Evolutionary conservation across 2,888 invertebrate species (phyloP).

Genomic region (Schizotus pectinicornis): DNA sequence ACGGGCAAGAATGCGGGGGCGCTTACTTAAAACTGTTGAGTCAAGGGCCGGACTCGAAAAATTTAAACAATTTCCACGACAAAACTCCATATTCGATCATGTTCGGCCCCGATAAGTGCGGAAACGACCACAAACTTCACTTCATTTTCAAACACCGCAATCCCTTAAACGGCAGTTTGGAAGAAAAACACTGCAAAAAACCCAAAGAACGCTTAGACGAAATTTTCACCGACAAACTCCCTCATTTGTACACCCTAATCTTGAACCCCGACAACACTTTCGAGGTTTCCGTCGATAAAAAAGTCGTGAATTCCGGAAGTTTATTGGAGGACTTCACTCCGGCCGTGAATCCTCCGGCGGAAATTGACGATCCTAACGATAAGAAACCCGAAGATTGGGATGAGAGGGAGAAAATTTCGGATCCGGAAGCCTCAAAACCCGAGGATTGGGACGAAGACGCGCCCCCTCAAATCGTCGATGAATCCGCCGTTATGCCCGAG

Average conservation of each 20-base stretch:
- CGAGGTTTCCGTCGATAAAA: slow-evolving; percentile 82
- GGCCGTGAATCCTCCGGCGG: slow-evolving; percentile 91
- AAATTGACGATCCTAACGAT: slow-evolving; percentile 91
- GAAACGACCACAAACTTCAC: slow-evolving; percentile 91
- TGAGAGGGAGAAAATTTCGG: slow-evolving; percentile 67
- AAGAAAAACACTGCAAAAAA: slow-evolving; percentile 97
- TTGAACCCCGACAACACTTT: slow-evolving; percentile 81
- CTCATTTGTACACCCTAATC: slow-evolving; percentile 84
- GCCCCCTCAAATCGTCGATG: slow-evolving; percentile 88
- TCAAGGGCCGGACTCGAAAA: slow-evolving; percentile 65
- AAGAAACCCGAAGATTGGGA: slow-evolving; percentile 94
- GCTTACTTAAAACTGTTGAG: slow-evolving; percentile 95
- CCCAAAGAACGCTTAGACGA: slow-evolving; percentile 85
- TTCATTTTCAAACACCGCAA: slow-evolving; percentile 95
- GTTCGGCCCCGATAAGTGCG: slow-evolving; percentile 99
- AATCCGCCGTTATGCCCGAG: slow-evolving; percentile 81
- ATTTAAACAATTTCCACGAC: slow-evolving; percentile 87
- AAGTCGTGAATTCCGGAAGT: slow-evolving; percentile 83
- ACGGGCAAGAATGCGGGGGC: slow-evolving; percentile 98
- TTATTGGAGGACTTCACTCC: slow-evolving; percentile 90
- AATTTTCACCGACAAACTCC: slow-evolving; percentile 89
- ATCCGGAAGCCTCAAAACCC: slow-evolving; percentile 76
- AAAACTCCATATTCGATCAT: slow-evolving; percentile 98
- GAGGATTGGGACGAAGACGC: slow-evolving; percentile 97
- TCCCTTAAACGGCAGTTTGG: slow-evolving; percentile 84